Evolutionary conservation across 2,888 invertebrate species (phyloP), one percentile per base, ranked within the genome.

Genomic region (Athetis lepigone): DNA sequence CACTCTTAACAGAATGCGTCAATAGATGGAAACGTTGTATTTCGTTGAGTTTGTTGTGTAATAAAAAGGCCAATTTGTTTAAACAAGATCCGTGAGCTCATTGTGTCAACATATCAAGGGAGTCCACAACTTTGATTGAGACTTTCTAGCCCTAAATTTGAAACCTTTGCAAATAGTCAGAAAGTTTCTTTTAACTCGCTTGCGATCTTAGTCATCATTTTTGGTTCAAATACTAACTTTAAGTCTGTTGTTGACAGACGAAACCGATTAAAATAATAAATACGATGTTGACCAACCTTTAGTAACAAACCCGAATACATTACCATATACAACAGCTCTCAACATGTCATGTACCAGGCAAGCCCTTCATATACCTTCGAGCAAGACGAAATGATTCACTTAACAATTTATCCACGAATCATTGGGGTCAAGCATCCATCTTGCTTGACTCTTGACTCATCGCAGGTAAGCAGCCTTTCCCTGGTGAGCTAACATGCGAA

Each of bases 401-500:
- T 79, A 80, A 77, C 67, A 86, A 82, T 84, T 83, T 83, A 86
- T 80, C 80, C 77, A 75, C 68, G 72, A 80, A 81, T 82, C 85
- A 87, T 87, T 79, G 84, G 81, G 87, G 87, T 88, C 88, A 87
- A 84, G 54, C 82, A 83, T 78, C 51, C 70, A 76, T 75, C 45
- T 55, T 70, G 67, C 27, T 43, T 71, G 63, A 19, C 13, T 37
- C 77, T 80, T 88, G 87, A 89, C 63, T 87, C 88, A 87, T 69
- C 75, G 68, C 65, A 82, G 74, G 82, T 80, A 66, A 58, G 73
- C 75, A 81, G 75, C 73, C 81, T 85, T 80, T 81, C 80, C 52
- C 77, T 55, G 43, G 23, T 71, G 68, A 81, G 29, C 56, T 67
- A 71, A 74, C 60, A 56, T 52, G 25, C 58, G 16, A 76, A 80